Evolutionary conservation across 2,888 invertebrate species (phyloP), one percentile per base, ranked within the genome.

Genomic region (Stenichneumon culpator): DNA sequence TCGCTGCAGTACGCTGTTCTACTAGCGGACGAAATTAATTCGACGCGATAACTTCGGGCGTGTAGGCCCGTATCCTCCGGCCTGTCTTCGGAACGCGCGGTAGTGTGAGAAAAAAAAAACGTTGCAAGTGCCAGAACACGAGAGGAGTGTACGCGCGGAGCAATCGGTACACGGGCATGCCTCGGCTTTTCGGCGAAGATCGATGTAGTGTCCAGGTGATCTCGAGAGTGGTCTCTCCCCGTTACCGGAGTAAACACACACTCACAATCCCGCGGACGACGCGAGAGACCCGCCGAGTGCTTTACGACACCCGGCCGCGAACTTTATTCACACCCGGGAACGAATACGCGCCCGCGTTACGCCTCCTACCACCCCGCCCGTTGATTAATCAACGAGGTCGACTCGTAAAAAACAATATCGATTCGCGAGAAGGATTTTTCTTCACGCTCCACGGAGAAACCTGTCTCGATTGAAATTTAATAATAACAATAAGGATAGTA

Each of bases 151-250:
- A 69, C 57, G 50, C 52, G 74, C 54, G 44, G 50, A 68, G 81
- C 68, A 75, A 75, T 80, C 77, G 75, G 72, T 73, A 73, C 54
- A 50, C 68, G 65, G 50, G 88, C 87, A 84, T 87, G 75, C 78
- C 89, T 89, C 87, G 87, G 85, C 88, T 89, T 88, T 89, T 86
- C 44, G 44, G 87, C 79, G 84, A 85, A 88, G 90, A 89, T 89
- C 90, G 89, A 90, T 90, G 88, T 87, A 87, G 86, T 82, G 83
- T 84, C 75, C 82, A 57, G 79, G 79, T 77, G 84, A 84, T 79
- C 75, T 72, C 75, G 63, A 68, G 86, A 82, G 86, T 82, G 84
- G 84, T 86, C 84, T 77, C 79, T 63, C 44, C 73, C 65, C 82
- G 82, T 79, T 83, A 60, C 50, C 86, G 87, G 90, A 89, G 89